phyloP scores from a whole-genome alignment of 1,140 invertebrate genomes.

The Vanessa tameamea region DNA sequence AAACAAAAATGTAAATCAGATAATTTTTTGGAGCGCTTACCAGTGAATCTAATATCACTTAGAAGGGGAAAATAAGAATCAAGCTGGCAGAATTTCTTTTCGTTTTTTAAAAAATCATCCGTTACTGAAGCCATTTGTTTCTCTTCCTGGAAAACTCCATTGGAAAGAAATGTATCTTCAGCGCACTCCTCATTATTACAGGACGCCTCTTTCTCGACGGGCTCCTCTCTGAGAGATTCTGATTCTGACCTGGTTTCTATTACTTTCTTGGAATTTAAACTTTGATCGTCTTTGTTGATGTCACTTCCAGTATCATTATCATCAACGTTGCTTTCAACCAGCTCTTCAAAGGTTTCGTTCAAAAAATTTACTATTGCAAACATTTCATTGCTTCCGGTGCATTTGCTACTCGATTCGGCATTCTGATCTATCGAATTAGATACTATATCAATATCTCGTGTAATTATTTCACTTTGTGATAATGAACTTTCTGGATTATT shows the following conservation, averaged over 20 bases:
- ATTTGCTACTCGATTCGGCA: conserved; percentile 22
- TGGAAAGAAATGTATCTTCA: conserved; percentile 25
- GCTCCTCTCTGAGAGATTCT: conserved; percentile 32
- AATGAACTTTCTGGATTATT: conserved; percentile 2
- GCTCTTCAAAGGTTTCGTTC: conserved; percentile 70
- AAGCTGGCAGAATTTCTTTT: conserved; percentile 69
- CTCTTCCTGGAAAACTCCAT: conserved; percentile 45
- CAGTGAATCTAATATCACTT: conserved; percentile 77
- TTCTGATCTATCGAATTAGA: not conserved
- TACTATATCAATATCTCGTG: conserved; percentile 4
- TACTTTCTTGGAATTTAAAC: conserved; percentile 37
- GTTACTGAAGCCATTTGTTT: conserved; percentile 55
- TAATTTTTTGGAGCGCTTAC: conserved; percentile 48
- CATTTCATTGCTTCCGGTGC: conserved; percentile 62
- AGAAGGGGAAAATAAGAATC: conserved; percentile 66
- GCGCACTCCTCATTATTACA: conserved; percentile 20
- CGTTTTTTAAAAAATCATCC: conserved; percentile 71
- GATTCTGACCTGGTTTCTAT: conserved; percentile 31
- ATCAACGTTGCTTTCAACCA: conserved; percentile 72
- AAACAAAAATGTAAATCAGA: no score
- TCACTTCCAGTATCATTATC: conserved; percentile 52
- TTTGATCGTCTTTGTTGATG: conserved; percentile 41
- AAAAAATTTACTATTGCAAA: conserved; percentile 71
- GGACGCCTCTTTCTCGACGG: conserved; percentile 16
- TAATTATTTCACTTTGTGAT: conserved; percentile 5